Base-by-base conservation (phyloP, 2,113 vertebrate species). In the Microtus pennsylvanicus region DNA sequence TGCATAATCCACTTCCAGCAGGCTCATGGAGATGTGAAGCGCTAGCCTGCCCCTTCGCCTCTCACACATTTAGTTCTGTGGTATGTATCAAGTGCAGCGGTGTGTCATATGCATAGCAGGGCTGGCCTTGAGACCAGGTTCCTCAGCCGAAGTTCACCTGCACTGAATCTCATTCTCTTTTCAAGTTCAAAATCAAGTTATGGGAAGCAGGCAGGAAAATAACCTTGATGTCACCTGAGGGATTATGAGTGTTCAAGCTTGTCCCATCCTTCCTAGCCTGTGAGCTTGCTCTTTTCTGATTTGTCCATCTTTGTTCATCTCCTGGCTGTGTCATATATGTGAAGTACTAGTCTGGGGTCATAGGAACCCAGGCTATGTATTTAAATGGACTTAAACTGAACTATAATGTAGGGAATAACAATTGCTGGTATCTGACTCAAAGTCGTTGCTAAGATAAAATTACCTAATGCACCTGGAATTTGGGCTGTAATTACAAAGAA, bases 51-150 rank as follows among this genome's bases (percentile, higher is more conserved):
- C 22, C 4, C 72, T 22, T 83, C 65, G 47, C 38, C 80, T 26
- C 58, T 50, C 72, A 42, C 67, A 77, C 72, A 47, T 63, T 93
- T 70, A 50, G 67, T 95, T 93, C 85, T 93, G 19, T 93, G 93
- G 92, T 69, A 8, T 91, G 72, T 63, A 16, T 89, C 55, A 47
- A 45, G 75, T n/a, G 42, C 65, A 77, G 28, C 22, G 14, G 3
- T 76, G 72, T 88, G 22, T 86, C 52, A 2, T 47, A 47, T 55
- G 33, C 33, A 30, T 4, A 35, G 67, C 33, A 24, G 38, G n/a
- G 2, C 87, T 85, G 10, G 35, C 74, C 26, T 42, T 42, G 80
- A 96, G 74, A 85, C 50, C 13, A 35, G 35, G 2, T 52, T 85
- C 33, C 0, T 81, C 58, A 61, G 67, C 50, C 24, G 2, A 24